These are phyloP conservation scores for pig (Sus scrofa) DNA, from an alignment of 2,113 vertebrate species.

Conservation along the genomic window DNA sequence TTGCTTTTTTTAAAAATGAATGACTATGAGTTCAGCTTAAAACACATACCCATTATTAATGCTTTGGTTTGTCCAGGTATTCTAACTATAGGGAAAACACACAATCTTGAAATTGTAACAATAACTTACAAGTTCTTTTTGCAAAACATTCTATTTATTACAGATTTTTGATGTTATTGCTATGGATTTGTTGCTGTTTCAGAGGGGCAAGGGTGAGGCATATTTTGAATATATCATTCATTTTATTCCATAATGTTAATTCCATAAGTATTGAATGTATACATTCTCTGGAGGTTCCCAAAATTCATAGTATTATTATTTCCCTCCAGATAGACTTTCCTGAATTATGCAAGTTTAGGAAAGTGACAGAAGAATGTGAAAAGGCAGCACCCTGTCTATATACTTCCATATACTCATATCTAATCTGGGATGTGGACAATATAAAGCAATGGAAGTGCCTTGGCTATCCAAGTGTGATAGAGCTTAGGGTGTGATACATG, in stretches of 20 bases:
- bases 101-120: not conserved
- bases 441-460: not conserved
- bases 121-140: not conserved
- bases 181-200: not conserved
- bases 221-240: not conserved
- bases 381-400: not conserved
- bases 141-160: not conserved
- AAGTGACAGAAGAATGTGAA: not conserved
- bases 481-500: too few species aligned
- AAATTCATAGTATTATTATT: not conserved
- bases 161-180: not conserved
- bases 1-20: not conserved
- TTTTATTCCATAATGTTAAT: not conserved
- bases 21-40: not conserved
- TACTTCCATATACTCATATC: rapidly evolving
- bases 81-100: not conserved
- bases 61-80: not conserved
- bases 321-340: not conserved
- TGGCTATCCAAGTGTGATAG: not conserved
- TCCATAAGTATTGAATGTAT: not conserved
- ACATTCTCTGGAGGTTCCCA: rapidly evolving
- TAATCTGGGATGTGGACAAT: not conserved
- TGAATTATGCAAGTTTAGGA: not conserved
- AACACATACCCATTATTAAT: not conserved
- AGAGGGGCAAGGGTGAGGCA: not conserved